These are phyloP conservation scores for Anastatus disparis DNA, from an alignment of 1,140 invertebrate genomes.

Conservation along the genomic window DNA sequence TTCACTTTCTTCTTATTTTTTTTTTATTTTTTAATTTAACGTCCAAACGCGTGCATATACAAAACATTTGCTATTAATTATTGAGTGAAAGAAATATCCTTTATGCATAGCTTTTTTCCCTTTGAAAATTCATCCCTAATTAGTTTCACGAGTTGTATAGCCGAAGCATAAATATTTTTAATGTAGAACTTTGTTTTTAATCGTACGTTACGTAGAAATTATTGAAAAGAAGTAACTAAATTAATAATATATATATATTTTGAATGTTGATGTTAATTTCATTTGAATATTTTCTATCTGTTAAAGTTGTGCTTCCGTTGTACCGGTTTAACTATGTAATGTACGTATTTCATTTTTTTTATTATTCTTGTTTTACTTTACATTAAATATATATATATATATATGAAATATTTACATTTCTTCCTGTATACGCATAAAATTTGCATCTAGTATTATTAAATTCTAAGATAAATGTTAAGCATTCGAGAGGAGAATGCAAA, in stretches of 20 bases:
- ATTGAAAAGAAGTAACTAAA: too few species aligned
- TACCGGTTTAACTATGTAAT: background rate
- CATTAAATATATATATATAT: background rate
- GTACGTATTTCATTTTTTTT: background rate
- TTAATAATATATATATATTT: too few species aligned
- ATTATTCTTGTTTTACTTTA: background rate
- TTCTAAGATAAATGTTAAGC: constrained; percentile 29
- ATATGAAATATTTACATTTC: background rate
- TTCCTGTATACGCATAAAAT: constrained; percentile 1
- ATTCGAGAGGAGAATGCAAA: background rate
- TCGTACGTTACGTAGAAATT: too few species aligned
- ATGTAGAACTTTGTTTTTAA: too few species aligned
- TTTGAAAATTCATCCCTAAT: background rate
- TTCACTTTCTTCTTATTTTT: too few species aligned
- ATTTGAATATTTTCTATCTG: too few species aligned
- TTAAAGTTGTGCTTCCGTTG: constrained; percentile 1
- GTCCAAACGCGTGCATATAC: too few species aligned
- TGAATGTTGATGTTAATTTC: too few species aligned
- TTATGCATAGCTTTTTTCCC: too few species aligned
- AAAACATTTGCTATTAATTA: too few species aligned
- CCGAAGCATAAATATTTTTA: constrained; percentile 5
- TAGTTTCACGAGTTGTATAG: background rate
- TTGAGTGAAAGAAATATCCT: background rate
- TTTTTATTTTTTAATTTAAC: constrained; percentile 17
- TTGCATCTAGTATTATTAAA: constrained; percentile 39